A percentile compares a stretch with the other conserved stretches of the same genome.
phyloP scores from a whole-genome alignment of 2,888 invertebrate species.

The Diarsia rubi region DNA sequence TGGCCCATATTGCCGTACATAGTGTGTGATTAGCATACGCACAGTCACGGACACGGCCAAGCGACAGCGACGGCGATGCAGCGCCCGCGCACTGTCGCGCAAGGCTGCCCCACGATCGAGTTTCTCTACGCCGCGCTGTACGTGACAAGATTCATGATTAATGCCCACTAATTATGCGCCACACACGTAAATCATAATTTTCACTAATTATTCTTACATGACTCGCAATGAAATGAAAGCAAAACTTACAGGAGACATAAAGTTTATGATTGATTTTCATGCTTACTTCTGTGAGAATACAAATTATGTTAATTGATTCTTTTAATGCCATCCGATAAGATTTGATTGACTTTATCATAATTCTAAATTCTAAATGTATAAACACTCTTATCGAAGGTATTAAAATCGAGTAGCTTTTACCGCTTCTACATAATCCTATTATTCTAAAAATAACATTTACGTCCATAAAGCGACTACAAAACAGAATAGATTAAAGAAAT shows the following conservation, averaged over 20 bases:
- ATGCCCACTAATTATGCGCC: conserved; percentile 53
- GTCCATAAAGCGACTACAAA: background rate
- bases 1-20: conserved; percentile 82
- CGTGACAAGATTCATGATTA: conserved; percentile 78
- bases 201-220: conserved; percentile 72
- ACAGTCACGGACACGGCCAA: conserved; percentile 76
- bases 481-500: conserved; percentile 22
- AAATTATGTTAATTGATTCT: conserved; percentile 15
- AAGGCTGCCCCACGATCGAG: conserved; percentile 66
- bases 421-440: background rate
- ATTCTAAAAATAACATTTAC: background rate
- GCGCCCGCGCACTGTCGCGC: conserved; percentile 64
- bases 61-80: conserved; percentile 48
- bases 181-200: conserved; percentile 71
- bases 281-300: conserved; percentile 19
- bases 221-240: conserved; percentile 55
- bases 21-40: conserved; percentile 78
- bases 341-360: background rate
- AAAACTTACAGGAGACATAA: conserved; percentile 37
- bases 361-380: background rate
- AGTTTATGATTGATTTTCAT: conserved; percentile 33
- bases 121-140: conserved; percentile 77
- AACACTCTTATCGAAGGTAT: background rate
- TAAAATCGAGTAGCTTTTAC: background rate
- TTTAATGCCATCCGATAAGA: conserved; percentile 9